phyloP scores from a whole-genome alignment of 2,797 vertebrate genomes.

The Hemibagrus guttatus region DNA sequence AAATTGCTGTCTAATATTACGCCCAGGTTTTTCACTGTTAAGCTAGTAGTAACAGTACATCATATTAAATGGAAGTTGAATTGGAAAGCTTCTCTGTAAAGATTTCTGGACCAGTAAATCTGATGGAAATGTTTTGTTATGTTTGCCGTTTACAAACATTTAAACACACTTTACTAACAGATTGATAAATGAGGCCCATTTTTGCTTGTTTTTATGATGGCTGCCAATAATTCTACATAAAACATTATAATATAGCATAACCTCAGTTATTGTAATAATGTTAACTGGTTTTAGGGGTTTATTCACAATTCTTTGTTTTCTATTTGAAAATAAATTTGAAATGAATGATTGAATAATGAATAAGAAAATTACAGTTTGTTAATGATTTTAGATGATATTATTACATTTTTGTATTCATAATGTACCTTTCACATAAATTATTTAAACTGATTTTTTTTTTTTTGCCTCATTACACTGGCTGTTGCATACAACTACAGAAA shows the following conservation, averaged over 20 bases:
- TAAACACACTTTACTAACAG: background rate
- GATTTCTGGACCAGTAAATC: background rate
- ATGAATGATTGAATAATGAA: too few relatives aligned
- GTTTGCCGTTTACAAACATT: background rate
- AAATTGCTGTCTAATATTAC: too few relatives aligned
- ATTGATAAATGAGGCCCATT: background rate
- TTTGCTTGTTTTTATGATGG: background rate
- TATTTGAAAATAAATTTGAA: background rate
- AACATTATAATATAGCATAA: background rate
- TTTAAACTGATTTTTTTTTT: background rate
- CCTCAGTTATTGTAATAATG: background rate
- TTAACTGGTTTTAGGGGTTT: background rate
- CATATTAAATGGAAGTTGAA: too few relatives aligned
- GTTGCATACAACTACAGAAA: background rate
- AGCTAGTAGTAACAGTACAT: too few relatives aligned
- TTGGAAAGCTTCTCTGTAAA: too few relatives aligned
- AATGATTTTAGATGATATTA: background rate
- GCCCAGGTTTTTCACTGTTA: too few relatives aligned
- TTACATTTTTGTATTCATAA: background rate
- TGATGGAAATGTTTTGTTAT: background rate
- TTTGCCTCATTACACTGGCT: background rate
- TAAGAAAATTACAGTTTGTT: background rate
- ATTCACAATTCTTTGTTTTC: background rate
- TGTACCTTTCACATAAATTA: background rate
- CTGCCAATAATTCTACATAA: background rate